These are phyloP conservation scores for Sclerurus mexicanus DNA, from an alignment of 2,113 vertebrate species.

Conservation along the genomic window DNA sequence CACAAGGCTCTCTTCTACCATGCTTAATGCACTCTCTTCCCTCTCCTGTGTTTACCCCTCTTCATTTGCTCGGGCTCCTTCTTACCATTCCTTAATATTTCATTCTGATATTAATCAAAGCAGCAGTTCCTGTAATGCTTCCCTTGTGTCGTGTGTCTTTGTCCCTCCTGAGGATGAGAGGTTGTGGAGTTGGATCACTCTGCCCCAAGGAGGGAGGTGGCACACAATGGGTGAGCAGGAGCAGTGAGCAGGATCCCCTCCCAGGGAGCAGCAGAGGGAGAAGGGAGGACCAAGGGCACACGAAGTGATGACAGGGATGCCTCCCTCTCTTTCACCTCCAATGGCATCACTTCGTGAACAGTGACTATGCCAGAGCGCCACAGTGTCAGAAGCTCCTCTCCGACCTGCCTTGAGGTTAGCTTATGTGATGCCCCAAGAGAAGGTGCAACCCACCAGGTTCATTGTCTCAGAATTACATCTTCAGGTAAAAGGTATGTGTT, in stretches of 20 bases:
- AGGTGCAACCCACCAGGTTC: neutral
- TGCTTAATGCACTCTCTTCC: neutral
- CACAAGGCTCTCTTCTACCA: neutral
- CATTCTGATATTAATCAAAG: neutral
- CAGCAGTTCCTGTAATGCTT: neutral
- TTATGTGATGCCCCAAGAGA: neutral
- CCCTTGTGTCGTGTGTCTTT: neutral
- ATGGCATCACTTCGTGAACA: neutral
- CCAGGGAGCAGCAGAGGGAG: neutral
- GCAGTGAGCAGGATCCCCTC: neutral
- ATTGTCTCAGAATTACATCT: neutral
- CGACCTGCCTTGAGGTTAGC: neutral
- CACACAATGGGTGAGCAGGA: neutral
- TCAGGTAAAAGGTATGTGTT: neutral
- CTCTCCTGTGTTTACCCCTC: neutral
- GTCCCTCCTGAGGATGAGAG: neutral
- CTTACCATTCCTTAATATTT: neutral
- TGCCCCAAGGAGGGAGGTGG: no score
- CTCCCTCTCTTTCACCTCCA: neutral
- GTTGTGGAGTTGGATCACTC: accelerated
- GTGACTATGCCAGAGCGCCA: neutral
- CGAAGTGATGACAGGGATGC: neutral
- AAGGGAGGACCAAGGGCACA: neutral
- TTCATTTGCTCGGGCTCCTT: neutral
- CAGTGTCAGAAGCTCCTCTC: neutral